These are phyloP conservation scores for Lycia hirtaria DNA, from an alignment of 2,888 invertebrate species.

Conservation along the genomic window DNA sequence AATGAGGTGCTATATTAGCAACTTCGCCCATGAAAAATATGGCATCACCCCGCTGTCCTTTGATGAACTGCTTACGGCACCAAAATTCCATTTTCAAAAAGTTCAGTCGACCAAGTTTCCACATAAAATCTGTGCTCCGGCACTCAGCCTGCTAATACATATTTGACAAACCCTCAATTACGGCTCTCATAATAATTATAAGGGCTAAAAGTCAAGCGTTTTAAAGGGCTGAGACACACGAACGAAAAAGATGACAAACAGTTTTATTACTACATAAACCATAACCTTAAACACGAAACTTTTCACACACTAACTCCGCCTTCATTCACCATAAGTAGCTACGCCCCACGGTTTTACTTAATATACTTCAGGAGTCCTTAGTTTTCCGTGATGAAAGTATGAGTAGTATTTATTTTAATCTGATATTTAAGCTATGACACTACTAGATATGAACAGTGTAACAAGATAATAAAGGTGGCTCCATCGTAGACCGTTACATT, in stretches of 20 bases:
- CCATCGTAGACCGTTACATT: too few relatives aligned
- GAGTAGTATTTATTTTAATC: too few relatives aligned
- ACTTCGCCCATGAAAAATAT: neutral
- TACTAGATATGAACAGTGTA: too few relatives aligned
- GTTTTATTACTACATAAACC: too few relatives aligned
- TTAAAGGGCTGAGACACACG: conserved; percentile 29
- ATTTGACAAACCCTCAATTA: conserved; percentile 47
- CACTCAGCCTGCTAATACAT: conserved; percentile 34
- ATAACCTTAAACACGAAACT: too few relatives aligned
- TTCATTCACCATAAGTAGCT: too few relatives aligned
- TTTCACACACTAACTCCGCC: too few relatives aligned
- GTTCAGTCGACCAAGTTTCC: conserved; percentile 13
- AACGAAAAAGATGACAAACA: neutral
- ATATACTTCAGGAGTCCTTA: too few relatives aligned
- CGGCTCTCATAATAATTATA: conserved; percentile 52
- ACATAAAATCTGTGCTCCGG: conserved; percentile 25
- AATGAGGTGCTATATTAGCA: neutral
- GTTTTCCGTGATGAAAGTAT: too few relatives aligned
- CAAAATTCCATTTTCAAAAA: conserved; percentile 13
- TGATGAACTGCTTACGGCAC: conserved; percentile 22
- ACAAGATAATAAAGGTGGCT: too few relatives aligned
- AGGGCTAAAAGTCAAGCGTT: conserved; percentile 59
- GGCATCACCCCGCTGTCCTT: conserved; percentile 14
- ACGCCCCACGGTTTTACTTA: too few relatives aligned
- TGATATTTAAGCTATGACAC: too few relatives aligned